Conservation (phyloP, 2,797 vertebrate species). For the Diglossa cyanea region DNA sequence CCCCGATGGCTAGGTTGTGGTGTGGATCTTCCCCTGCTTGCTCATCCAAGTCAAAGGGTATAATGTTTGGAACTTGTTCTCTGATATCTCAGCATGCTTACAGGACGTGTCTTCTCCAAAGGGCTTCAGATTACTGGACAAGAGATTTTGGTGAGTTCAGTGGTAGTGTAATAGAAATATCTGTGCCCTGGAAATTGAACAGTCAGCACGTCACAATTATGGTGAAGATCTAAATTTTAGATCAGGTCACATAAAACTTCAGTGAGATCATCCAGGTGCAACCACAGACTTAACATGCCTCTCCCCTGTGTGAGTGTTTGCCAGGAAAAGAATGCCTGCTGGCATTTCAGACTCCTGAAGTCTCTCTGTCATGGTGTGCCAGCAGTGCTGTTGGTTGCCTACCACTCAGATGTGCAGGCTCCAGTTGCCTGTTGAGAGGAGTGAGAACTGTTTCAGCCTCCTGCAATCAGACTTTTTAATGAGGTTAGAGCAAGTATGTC, state of each 20-base stretch:
- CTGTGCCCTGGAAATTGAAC: not conserved
- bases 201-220: not conserved
- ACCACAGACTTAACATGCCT: not conserved
- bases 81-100: accelerated
- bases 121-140: not conserved
- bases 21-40: not conserved
- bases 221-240: not conserved
- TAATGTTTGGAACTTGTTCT: not conserved
- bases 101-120: not conserved
- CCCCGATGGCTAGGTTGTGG: not conserved
- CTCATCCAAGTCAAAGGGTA: not conserved
- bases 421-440: not conserved
- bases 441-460: not conserved
- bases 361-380: not conserved
- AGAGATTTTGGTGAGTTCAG: not conserved
- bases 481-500: not conserved
- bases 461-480: not conserved
- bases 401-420: not conserved
- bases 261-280: not conserved
- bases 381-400: not conserved
- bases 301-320: not conserved
- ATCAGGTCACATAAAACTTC: not conserved
- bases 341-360: not conserved
- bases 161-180: not conserved
- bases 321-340: not conserved